Base-by-base conservation (phyloP, 2,113 vertebrate species). In the Lucifuga dentata region DNA sequence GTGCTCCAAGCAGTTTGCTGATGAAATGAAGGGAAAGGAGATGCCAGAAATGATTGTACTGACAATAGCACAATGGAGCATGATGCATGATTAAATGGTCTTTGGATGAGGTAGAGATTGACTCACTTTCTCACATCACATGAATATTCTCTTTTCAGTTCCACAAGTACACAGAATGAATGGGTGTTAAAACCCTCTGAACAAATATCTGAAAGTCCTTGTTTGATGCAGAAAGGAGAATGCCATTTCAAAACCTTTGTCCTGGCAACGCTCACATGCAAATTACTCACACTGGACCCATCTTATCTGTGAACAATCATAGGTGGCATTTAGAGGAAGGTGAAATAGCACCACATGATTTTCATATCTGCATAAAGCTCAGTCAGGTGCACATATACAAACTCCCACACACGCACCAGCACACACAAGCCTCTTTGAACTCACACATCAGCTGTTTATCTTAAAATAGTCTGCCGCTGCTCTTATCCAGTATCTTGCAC, bases 311-410 rank as follows among this genome's bases (percentile, higher is more conserved):
- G 72, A 73, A 78, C 65, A 76, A 86, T 88, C 82, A 65, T 73
- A 53, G 73, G 55, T 80, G 82, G 65, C 84, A 88, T 82, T 90
- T 82, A 63, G 63, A 79, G 35, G 69, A 63, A 63, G 81, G 52
- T 73, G 75, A 83, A 84, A 80, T 64, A 68, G 73, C 50, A 16
- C 49, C 67, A 53, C 76, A 55, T 73, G 67, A 81, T 86, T 87
- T 87, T 83, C 55, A 73, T 81, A 81, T 84, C 78, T 84, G 68
- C 79, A 84, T 71, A 79, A 72, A 68, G 73, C 87, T 78, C 63
- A 60, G 69, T 78, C 62, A 72, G 61, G 58, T 62, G 48, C 40
- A 45, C 52, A 33, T 64, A 62, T 63, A 64, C 60, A 60, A 58
- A 71, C 41, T 51, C 69, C 77, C 38, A 78, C 44, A 51, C 50